Evolutionary conservation across 2,797 vertebrate genomes (phyloP).

Genomic region (Alca torda): DNA sequence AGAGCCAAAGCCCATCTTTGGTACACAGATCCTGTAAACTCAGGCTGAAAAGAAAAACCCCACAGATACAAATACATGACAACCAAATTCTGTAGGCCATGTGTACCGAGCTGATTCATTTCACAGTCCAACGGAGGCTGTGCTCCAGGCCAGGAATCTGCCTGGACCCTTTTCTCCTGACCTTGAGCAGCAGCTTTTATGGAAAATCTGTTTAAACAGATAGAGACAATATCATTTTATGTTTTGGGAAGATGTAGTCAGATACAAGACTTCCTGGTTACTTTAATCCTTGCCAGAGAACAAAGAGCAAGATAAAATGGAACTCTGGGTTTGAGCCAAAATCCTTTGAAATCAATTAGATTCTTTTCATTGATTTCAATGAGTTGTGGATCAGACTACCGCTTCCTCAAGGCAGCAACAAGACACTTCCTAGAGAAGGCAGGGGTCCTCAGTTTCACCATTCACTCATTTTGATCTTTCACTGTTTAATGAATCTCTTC

Average conservation of each 20-base stretch:
- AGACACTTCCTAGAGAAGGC: slow-evolving; percentile 44
- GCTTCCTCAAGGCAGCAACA: slow-evolving; percentile 53
- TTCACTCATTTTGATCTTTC: slow-evolving; percentile 50
- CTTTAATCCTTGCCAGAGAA: slow-evolving; percentile 46
- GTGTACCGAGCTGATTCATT: not conserved
- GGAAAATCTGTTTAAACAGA: slow-evolving; percentile 13
- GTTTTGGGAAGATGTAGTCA: slow-evolving; percentile 20
- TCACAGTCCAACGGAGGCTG: not conserved
- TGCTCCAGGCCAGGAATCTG: not conserved
- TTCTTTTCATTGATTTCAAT: slow-evolving; percentile 58
- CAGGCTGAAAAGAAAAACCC: not conserved
- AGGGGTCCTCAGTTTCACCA: slow-evolving; percentile 37
- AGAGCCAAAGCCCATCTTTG: not conserved
- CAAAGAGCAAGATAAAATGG: slow-evolving; percentile 47
- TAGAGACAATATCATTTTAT: not conserved
- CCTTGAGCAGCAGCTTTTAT: not conserved
- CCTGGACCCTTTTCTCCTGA: not conserved
- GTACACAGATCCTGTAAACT: not conserved
- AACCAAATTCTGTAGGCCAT: not conserved
- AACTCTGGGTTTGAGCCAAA: slow-evolving; percentile 41
- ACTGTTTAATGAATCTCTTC: slow-evolving; percentile 40
- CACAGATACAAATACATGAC: not conserved
- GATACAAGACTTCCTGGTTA: slow-evolving; percentile 11
- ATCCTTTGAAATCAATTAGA: slow-evolving; percentile 59
- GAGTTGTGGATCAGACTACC: slow-evolving; percentile 48